Evolutionary conservation across 2,113 vertebrate species (phyloP).

Genomic region (Dipodomys stephensi): DNA sequence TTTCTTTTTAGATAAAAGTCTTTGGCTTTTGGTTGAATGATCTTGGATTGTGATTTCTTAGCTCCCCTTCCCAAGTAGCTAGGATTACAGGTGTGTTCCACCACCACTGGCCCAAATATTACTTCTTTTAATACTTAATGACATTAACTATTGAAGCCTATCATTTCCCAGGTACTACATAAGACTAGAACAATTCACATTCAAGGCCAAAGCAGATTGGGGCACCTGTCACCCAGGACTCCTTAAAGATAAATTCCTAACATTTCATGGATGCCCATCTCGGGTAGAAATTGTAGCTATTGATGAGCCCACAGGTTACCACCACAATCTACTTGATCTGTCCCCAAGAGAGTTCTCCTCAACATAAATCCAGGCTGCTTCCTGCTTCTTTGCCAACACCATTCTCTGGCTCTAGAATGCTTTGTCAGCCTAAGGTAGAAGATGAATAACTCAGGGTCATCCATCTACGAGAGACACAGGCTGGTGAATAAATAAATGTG

Average conservation of each 20-base stretch:
- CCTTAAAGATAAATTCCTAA: not conserved
- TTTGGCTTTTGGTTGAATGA: too few relatives aligned
- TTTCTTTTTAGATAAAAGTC: too few relatives aligned
- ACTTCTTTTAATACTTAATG: not conserved
- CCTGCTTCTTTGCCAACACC: not conserved
- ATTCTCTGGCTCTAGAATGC: not conserved
- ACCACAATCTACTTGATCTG: not conserved
- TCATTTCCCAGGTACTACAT: not conserved
- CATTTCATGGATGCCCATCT: not conserved
- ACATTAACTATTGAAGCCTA: constrained; percentile 1
- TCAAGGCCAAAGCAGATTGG: not conserved
- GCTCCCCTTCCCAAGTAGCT: too few relatives aligned
- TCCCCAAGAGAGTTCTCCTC: not conserved
- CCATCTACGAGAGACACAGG: not conserved
- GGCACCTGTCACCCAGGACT: not conserved
- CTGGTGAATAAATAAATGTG: not conserved
- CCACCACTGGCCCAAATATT: too few relatives aligned
- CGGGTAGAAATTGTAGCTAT: not conserved
- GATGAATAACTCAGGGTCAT: not conserved
- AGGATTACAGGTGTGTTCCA: too few relatives aligned
- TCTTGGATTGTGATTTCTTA: too few relatives aligned
- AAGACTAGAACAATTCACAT: constrained; percentile 28
- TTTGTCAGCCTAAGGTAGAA: not conserved
- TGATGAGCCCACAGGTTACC: not conserved
- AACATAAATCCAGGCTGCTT: not conserved